These are phyloP conservation scores for Malacoctenus gilli DNA, from an alignment of 2,797 vertebrate genomes.

Conservation along the genomic window DNA sequence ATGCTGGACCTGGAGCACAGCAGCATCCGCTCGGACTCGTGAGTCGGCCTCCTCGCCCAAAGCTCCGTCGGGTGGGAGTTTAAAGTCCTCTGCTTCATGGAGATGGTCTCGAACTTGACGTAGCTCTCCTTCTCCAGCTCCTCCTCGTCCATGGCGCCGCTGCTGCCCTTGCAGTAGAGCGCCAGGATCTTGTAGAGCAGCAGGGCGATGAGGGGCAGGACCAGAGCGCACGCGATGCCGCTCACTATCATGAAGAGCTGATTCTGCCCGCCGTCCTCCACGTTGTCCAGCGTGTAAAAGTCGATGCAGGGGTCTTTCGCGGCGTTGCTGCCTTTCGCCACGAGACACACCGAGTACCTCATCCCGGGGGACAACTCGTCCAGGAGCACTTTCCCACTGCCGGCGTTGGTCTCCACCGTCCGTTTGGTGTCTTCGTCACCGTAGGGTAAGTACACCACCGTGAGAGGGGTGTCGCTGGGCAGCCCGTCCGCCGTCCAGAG, in stretches of 20 bases:
- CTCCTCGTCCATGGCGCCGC: conserved; percentile 72
- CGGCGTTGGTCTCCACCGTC: conserved; percentile 82
- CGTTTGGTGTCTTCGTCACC: conserved; percentile 86
- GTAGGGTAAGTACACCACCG: conserved; percentile 89
- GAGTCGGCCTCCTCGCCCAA: conserved; percentile 87
- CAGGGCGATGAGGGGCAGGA: conserved; percentile 87
- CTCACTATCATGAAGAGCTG: conserved; percentile 81
- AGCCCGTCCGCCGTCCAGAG: conserved; percentile 84
- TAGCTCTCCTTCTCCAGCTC: conserved; percentile 94
- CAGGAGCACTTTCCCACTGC: conserved; percentile 87
- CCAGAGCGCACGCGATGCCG: conserved; percentile 82
- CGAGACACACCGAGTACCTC: conserved; percentile 91
- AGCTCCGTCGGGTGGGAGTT: conserved; percentile 81
- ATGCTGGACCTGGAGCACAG: conserved; percentile 92
- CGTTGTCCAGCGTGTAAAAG: conserved; percentile 84
- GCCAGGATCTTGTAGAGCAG: conserved; percentile 91
- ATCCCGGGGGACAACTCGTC: conserved; percentile 86
- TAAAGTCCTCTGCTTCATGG: conserved; percentile 86
- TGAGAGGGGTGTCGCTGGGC: conserved; percentile 75
- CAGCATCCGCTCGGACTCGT: conserved; percentile 90
- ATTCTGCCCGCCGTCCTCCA: conserved; percentile 66
- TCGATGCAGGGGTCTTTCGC: conserved; percentile 89
- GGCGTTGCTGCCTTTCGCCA: conserved; percentile 81
- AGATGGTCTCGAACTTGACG: conserved; percentile 93
- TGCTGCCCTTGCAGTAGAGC: conserved; percentile 81